Evolutionary conservation across 1,140 invertebrate species (phyloP), one percentile per base, ranked within the genome.

Genomic region (Hirudo medicinalis): DNA sequence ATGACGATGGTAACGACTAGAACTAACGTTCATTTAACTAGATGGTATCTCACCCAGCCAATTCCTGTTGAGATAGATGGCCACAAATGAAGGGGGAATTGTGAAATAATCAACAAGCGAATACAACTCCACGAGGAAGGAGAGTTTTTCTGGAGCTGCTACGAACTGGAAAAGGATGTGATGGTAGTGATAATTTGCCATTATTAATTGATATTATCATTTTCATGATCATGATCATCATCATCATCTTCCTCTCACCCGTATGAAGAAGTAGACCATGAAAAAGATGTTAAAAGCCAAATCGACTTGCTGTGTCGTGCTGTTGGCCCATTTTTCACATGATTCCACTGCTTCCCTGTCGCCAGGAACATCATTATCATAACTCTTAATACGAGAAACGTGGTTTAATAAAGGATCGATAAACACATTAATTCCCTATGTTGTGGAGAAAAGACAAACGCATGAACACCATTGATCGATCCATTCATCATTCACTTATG

Each of bases 221-320:
- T 36, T n/a, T n/a, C n/a, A n/a, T n/a, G n/a, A n/a, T n/a, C n/a
- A 40, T 40, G 40, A 49, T 49, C 43, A 49, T 49, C 15, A 17
- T 49, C 43, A 49, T 49, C 15, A 15, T 49, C 43, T 15, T 13
- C 43, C 11, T 49, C 92, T 94, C 89, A 98, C 95, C 89, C 96
- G 89, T 90, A 99, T 98, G 90, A 98, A 98, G 93, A 98, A 99
- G 89, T 99, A 99, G 86, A 99, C 93, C 92, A 99, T 97, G 91
- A 99, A 99, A 92, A 99, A 99, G 89, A 99, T 97, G 89, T 99
- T 99, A 89, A 99, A 97, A 86, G 94, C 95, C 88, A 99, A 90
- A 89, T 99, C 96, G 87, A 99, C 97, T 88, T 99, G 96, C 88
- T 99, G 96, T 85, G 95, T 97, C 84, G 93, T 92, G 88, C 96